Evolutionary conservation across 2,888 invertebrate species (phyloP).

Genomic region (Heliconius sara): DNA sequence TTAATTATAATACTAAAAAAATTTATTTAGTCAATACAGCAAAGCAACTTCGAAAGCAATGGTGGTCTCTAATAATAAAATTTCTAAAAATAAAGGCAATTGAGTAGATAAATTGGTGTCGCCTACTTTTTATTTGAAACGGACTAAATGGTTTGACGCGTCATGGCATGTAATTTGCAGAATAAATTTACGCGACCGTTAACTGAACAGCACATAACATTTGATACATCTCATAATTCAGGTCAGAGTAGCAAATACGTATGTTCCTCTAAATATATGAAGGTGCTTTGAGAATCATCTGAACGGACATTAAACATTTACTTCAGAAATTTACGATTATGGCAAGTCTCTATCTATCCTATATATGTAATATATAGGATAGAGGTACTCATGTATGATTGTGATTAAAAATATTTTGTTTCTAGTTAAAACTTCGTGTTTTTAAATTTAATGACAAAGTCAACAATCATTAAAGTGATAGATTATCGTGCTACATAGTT

Average conservation of each 20-base stretch:
- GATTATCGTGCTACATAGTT: not conserved
- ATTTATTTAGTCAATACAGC: not conserved
- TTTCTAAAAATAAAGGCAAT: conserved; percentile 15
- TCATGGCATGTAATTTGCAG: conserved; percentile 32
- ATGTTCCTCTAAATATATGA: conserved; percentile 16
- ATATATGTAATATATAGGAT: not conserved
- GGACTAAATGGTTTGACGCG: conserved; percentile 36
- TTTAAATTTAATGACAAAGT: too few species aligned
- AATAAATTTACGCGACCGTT: conserved; percentile 41
- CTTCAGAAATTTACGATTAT: not conserved
- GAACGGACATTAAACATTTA: not conserved
- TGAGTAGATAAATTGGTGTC: conserved; percentile 23
- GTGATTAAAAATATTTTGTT: too few species aligned
- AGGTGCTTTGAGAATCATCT: conserved; percentile 4
- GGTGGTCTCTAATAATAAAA: not conserved
- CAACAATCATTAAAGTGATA: not conserved
- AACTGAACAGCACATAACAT: conserved; percentile 32
- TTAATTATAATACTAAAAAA: not conserved
- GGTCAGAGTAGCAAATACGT: conserved; percentile 29
- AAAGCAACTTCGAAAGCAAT: not conserved
- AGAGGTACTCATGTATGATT: too few species aligned
- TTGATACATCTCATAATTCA: conserved; percentile 39
- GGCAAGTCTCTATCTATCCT: not conserved
- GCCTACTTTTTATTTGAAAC: conserved; percentile 32
- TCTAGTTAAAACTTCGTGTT: too few species aligned